Percentiles rank a stretch among this genome's conserved stretches.
Evolutionary conservation across 1,140 invertebrate genomes (phyloP).

Genomic region (Drepana arcuata): DNA sequence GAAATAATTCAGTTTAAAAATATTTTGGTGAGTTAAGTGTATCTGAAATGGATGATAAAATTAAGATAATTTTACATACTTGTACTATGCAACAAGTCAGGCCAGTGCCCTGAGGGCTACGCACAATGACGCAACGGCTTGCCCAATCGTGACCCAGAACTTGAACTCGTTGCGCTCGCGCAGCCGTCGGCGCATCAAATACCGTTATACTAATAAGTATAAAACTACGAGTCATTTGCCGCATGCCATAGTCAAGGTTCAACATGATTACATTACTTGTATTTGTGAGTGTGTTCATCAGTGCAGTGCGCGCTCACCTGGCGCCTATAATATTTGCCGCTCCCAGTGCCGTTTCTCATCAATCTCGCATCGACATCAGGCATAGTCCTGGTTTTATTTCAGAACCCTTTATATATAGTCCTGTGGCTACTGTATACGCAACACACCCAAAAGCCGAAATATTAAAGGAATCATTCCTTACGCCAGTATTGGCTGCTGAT

Average conservation of each 20-base stretch:
- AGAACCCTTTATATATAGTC: conserved; percentile 34
- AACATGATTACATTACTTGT: conserved; percentile 40
- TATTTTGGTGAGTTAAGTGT: neutral
- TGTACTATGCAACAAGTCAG: conserved; percentile 29
- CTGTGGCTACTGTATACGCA: conserved; percentile 19
- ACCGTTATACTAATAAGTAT: conserved; percentile 53
- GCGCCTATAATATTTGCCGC: conserved; percentile 44
- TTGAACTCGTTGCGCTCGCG: conserved; percentile 37
- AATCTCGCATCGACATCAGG: conserved; percentile 49
- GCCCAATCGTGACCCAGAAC: conserved; percentile 41
- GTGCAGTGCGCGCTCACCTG: conserved; percentile 22
- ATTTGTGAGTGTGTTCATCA: conserved; percentile 19
- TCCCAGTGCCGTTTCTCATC: conserved; percentile 47
- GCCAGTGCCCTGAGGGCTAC: conserved; percentile 28
- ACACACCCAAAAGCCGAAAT: conserved; percentile 16
- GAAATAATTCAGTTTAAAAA: neutral
- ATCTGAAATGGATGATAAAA: neutral
- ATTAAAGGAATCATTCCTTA: conserved; percentile 20
- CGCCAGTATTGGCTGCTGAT: conserved; percentile 21
- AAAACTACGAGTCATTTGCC: conserved; percentile 34
- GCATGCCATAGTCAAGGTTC: conserved; percentile 17
- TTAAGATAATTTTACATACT: too few species aligned
- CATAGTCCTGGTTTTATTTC: conserved; percentile 26
- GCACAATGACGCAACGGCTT: conserved; percentile 40
- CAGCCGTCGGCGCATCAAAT: conserved; percentile 28